These are phyloP conservation scores for Macrotus californicus DNA, from an alignment of 2,113 vertebrate species.

Conservation along the genomic window DNA sequence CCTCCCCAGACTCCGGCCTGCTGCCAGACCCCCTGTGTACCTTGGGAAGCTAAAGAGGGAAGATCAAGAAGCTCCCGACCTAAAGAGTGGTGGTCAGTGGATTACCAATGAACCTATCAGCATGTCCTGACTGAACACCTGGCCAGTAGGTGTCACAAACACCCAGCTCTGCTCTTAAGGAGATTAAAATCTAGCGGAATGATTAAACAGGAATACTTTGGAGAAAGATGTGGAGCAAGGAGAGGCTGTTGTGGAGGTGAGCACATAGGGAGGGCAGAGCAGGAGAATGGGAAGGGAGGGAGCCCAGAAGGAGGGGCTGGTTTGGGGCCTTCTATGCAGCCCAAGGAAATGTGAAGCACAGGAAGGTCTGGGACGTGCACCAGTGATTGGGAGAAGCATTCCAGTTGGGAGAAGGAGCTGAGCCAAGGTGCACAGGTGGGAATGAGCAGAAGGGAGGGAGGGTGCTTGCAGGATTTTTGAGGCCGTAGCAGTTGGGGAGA, in stretches of 20 bases:
- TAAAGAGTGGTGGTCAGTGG: neutral
- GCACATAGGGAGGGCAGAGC: neutral
- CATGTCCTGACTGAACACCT: neutral
- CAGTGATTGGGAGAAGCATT: neutral
- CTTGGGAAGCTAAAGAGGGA: neutral
- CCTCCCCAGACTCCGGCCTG: neutral
- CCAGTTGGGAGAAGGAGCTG: neutral
- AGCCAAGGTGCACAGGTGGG: neutral
- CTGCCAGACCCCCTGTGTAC: neutral
- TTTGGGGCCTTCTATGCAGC: neutral
- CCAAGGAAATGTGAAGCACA: neutral
- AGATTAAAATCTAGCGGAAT: neutral
- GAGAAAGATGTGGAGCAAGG: neutral
- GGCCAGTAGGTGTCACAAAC: no score
- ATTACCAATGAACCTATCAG: neutral
- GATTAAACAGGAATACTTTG: neutral
- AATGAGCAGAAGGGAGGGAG: neutral
- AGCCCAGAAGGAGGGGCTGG: accelerated
- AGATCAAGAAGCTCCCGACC: neutral
- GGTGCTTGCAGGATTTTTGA: neutral
- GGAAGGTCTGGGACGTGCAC: neutral
- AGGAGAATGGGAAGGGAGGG: accelerated
- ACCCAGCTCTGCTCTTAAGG: neutral
- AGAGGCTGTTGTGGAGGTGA: neutral
- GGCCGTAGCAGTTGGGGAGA: neutral